Conservation (phyloP, 2,888 invertebrate species). For the Caenorhabditis virilis region DNA sequence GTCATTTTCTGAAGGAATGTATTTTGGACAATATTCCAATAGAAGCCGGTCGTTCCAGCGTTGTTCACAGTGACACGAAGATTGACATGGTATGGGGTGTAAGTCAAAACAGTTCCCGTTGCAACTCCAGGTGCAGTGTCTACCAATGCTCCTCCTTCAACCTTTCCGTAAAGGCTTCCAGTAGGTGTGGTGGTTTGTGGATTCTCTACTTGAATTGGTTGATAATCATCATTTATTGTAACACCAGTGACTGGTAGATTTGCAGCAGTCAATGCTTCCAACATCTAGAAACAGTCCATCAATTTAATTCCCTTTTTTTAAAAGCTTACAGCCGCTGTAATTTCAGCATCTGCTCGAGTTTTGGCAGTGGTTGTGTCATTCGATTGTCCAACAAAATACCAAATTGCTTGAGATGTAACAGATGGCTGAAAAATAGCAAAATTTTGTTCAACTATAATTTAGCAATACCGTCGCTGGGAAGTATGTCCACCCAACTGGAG, state of each 20-base stretch:
- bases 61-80: conserved; percentile 32
- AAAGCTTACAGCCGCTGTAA: conserved; percentile 41
- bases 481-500: conserved; percentile 56
- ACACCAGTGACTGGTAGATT: conserved; percentile 41
- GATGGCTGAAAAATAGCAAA: conserved; percentile 15
- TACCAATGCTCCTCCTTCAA: conserved; percentile 51
- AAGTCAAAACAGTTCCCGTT: conserved; percentile 18
- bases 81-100: conserved; percentile 28
- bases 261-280: conserved; percentile 45
- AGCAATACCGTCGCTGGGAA: conserved; percentile 38
- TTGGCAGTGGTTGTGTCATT: conserved; percentile 48
- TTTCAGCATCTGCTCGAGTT: conserved; percentile 41
- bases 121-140: conserved; percentile 39
- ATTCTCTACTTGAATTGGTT: conserved; percentile 47
- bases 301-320: background rate
- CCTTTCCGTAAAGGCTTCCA: conserved; percentile 50
- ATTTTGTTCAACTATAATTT: background rate
- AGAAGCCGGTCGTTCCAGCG: conserved; percentile 41
- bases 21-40: conserved; percentile 55
- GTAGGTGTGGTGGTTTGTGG: conserved; percentile 35
- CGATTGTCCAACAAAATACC: conserved; percentile 54
- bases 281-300: conserved; percentile 37
- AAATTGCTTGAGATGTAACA: conserved; percentile 33
- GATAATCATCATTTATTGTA: conserved; percentile 40
- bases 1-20: conserved; percentile 54